Evolutionary conservation across 2,113 vertebrate genomes (phyloP), one percentile per base, ranked within the genome.

Genomic region (Hydrolagus affinis): DNA sequence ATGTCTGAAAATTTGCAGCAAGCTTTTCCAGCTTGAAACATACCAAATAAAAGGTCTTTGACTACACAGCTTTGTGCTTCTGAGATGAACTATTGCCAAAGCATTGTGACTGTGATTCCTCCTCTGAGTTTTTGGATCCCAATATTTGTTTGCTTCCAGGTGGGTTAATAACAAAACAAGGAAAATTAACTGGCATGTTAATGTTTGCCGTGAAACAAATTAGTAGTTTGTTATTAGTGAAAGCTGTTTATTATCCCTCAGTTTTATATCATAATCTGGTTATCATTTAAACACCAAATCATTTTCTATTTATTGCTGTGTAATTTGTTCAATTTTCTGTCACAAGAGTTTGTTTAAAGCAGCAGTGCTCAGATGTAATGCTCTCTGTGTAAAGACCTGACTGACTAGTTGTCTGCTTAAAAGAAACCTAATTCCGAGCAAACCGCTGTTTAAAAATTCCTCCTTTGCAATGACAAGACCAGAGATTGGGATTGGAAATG

Each of bases 31-130:
- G 17, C 59, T 77, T 19, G 56, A 77, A 57, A n/a, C 59, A 21
- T 57, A 77, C 57, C 56, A 77, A 44, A 59, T 59, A 56, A 77
- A 12, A 77, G 21, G 44, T 44, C 21, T 77, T 77, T 77, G 74
- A 57, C 19, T 11, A 14, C 56, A 59, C 21, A 77, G 74, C 19
- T 77, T 56, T 57, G 44, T 44, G 44, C 15, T 59, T 8, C 44
- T 10, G 44, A 56, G 56, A 3, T 77, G 44, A 59, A 77, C n/a
- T 11, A 23, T 56, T 57, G 74, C 44, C 11, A 77, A 59, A 3
- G 74, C 74, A 77, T 59, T 56, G 8, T 23, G 4, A 19, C 74
- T 56, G 10, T 25, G 30, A 73, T 14, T 30, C 25, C 59, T 77
- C 11, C 6, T 59, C 19, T 59, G 44, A 77, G 44, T 21, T n/a